Percentiles rank a stretch among this genome's conserved stretches.
Evolutionary conservation across 2,888 invertebrate genomes (phyloP).

Genomic region (Xestia rhomboidea): DNA sequence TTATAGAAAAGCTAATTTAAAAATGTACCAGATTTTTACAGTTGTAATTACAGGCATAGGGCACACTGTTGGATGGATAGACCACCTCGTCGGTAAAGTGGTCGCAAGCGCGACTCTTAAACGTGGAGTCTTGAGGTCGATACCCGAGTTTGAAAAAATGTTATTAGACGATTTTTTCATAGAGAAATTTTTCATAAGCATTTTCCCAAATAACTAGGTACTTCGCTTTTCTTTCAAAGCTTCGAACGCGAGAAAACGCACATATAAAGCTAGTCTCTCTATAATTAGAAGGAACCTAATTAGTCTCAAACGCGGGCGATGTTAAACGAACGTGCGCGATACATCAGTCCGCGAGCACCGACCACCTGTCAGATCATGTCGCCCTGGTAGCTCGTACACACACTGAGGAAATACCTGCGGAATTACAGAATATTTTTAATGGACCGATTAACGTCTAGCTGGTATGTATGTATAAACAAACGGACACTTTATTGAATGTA

Average conservation of each 20-base stretch:
- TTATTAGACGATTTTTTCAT: too few species aligned
- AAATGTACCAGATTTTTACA: too few species aligned
- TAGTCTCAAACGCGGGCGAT: slow-evolving; percentile 34
- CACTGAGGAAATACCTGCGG: slow-evolving; percentile 5
- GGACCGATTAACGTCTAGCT: neutral
- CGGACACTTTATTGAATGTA: neutral
- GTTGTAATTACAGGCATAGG: too few species aligned
- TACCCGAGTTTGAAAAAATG: too few species aligned
- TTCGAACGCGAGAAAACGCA: neutral
- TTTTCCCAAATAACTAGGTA: neutral
- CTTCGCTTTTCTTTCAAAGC: neutral
- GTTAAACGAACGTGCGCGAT: slow-evolving; percentile 26
- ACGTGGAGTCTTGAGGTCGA: too few species aligned
- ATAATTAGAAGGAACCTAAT: slow-evolving; percentile 41
- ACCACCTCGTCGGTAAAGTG: too few species aligned
- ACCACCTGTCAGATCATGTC: slow-evolving; percentile 41
- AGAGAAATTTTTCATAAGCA: too few species aligned
- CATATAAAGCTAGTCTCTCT: neutral
- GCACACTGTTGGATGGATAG: too few species aligned
- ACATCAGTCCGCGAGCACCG: slow-evolving; percentile 29
- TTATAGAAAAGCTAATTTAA: too few species aligned
- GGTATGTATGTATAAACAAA: neutral
- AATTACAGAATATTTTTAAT: neutral
- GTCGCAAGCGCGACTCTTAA: too few species aligned
- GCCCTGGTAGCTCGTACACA: slow-evolving; percentile 49